Base-by-base conservation (phyloP, 1,140 invertebrate genomes). In the Heterodera schachtii region DNA sequence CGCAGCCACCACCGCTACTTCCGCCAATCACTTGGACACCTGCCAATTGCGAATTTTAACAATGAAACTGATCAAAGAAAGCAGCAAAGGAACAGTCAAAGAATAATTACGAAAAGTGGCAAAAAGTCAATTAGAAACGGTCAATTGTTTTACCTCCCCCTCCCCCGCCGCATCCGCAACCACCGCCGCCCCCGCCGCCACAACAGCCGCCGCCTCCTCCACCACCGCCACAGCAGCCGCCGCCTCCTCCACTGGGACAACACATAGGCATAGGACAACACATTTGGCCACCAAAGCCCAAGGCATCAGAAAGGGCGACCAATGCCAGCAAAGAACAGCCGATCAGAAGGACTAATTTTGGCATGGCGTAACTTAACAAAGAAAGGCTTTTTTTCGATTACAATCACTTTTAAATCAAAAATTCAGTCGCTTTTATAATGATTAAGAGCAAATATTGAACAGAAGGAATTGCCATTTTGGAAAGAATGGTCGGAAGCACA, bases 181-280 rank as follows among this genome's bases (percentile, higher is more conserved):
- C 8, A 43, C 69, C 69, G 69, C 69, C 69, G 8, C 69, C 69
- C 0, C 69, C 31, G 2, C 69, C 69, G 5, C 69, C 69, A 19
- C 69, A 13, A 46, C 69, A 41, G 13, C 69, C 69, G 19, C 69
- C 31, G 19, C 69, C 69, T 11, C 69, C 69, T 8, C 69, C 69
- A 7, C 69, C 69, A 16, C 69, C 41, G 19, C 69, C n/a, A 46
- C 69, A 41, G 69, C 69, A 71, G 43, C 69, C 69, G 67, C 67
- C 67, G 41, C 67, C 67, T 16, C 67, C 67, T 43, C 67, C 67
- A 43, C 67, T 31, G 31, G 31, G 31, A 31, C 31, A 31, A 31
- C 67, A 43, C 67, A n/a, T 8, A 6, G 11, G 49, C 49, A 52
- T 52, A 8, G 49, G 31, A 31, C 31, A 31, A 31, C 31, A 31